A percentile compares a stretch with the other conserved stretches of the same genome.
These are phyloP conservation scores for Psephotus haematonotus DNA, from an alignment of 2,113 vertebrate species.

Conservation along the genomic window DNA sequence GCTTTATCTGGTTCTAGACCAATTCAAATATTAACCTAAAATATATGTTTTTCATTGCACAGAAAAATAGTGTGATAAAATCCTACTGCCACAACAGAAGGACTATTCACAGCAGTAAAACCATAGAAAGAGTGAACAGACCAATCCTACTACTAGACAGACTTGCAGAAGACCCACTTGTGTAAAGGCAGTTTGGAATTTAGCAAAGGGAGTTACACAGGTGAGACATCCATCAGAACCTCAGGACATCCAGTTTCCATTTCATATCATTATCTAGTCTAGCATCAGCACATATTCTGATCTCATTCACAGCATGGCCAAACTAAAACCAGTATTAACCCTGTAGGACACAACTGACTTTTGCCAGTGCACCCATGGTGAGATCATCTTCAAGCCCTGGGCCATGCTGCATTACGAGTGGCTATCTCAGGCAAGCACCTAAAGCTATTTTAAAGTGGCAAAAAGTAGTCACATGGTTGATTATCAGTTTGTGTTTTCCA, in stretches of 20 bases:
- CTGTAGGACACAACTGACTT: neutral
- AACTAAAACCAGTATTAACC: neutral
- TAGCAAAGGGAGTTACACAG: neutral
- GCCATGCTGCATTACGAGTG: rapidly evolving
- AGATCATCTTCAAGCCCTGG: neutral
- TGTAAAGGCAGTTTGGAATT: neutral
- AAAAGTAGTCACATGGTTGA: neutral
- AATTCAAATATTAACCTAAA: neutral
- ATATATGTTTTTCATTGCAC: rapidly evolving
- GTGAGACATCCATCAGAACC: neutral
- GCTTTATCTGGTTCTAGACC: neutral
- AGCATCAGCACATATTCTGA: neutral
- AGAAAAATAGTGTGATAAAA: neutral
- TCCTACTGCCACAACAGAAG: neutral
- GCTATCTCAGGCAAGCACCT: neutral
- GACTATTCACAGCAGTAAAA: neutral
- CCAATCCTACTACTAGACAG: rapidly evolving
- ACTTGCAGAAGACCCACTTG: neutral
- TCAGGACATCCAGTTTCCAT: neutral
- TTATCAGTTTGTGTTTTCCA: neutral
- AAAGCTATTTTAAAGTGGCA: neutral
- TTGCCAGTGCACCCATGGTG: neutral
- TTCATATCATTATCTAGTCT: neutral
- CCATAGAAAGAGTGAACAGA: rapidly evolving
- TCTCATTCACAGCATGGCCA: neutral